Evolutionary conservation across 2,888 invertebrate genomes (phyloP).

Genomic region (Phymatocera aterrima): DNA sequence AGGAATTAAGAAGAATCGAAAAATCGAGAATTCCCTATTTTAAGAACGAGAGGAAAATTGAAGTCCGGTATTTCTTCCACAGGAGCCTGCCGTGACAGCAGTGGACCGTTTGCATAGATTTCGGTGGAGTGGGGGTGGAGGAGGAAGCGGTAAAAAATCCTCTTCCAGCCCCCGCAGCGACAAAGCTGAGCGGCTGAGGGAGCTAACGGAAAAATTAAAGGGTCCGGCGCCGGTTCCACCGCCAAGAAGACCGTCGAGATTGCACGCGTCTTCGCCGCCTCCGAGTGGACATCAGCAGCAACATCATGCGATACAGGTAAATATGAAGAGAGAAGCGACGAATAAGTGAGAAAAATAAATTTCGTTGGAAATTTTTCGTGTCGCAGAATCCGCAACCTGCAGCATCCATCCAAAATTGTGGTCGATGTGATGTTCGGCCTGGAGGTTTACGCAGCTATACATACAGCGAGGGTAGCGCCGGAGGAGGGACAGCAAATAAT

Average conservation of each 20-base stretch:
- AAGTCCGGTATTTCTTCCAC: slow-evolving; percentile 56
- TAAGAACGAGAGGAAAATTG: neutral
- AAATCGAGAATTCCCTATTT: too few relatives aligned
- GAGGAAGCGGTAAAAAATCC: slow-evolving; percentile 68
- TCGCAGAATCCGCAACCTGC: slow-evolving; percentile 27
- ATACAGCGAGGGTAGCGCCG: slow-evolving; percentile 64
- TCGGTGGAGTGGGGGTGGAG: slow-evolving; percentile 76
- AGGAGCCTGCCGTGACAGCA: slow-evolving; percentile 78
- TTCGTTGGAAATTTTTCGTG: neutral
- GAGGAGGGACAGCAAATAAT: slow-evolving; percentile 11
- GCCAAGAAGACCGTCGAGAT: slow-evolving; percentile 67
- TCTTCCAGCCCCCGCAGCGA: slow-evolving; percentile 76
- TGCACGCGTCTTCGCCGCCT: slow-evolving; percentile 71
- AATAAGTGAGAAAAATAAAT: neutral
- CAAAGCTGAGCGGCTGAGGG: slow-evolving; percentile 84
- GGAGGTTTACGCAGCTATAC: slow-evolving; percentile 63
- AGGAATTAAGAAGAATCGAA: too few relatives aligned
- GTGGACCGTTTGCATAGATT: slow-evolving; percentile 90
- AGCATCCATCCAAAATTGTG: slow-evolving; percentile 49
- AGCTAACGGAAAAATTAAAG: slow-evolving; percentile 87
- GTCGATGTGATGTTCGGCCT: slow-evolving; percentile 61
- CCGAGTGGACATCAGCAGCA: slow-evolving; percentile 58
- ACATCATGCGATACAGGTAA: neutral
- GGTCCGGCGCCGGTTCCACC: slow-evolving; percentile 76
- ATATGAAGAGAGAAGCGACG: neutral